Percentiles rank a stretch among this genome's conserved stretches.
These are phyloP conservation scores for Numenius phaeopus DNA, from an alignment of 2,797 vertebrate species.

Conservation along the genomic window DNA sequence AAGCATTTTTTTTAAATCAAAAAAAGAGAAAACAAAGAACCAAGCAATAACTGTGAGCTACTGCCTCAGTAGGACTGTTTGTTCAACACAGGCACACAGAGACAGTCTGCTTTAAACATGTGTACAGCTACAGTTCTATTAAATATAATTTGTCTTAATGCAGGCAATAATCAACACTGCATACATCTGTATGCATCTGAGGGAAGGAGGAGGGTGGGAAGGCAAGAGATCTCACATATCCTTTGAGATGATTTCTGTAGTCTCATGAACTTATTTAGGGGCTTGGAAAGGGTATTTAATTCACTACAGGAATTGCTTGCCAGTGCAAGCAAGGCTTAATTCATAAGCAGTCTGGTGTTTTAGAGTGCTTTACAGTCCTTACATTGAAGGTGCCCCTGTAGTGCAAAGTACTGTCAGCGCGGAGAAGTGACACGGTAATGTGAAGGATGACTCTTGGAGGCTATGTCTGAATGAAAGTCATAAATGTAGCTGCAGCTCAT, in stretches of 20 bases:
- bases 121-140: neutral
- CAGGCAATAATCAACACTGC: neutral
- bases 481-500: neutral
- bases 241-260: neutral
- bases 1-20: neutral
- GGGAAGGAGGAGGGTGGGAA: neutral
- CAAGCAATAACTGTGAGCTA: neutral
- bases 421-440: neutral
- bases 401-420: neutral
- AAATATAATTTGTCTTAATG: neutral
- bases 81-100: neutral
- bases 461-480: neutral
- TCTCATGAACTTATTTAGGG: neutral
- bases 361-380: neutral
- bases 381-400: neutral
- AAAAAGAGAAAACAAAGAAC: neutral
- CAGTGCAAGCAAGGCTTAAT: neutral
- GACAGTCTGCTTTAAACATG: neutral
- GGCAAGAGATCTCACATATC: neutral
- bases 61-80: neutral
- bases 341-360: neutral
- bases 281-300: neutral
- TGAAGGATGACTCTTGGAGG: neutral
- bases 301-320: neutral
- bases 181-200: neutral